These are phyloP conservation scores for Hippocampus zosterae DNA, from an alignment of 2,113 vertebrate genomes.

Conservation along the genomic window DNA sequence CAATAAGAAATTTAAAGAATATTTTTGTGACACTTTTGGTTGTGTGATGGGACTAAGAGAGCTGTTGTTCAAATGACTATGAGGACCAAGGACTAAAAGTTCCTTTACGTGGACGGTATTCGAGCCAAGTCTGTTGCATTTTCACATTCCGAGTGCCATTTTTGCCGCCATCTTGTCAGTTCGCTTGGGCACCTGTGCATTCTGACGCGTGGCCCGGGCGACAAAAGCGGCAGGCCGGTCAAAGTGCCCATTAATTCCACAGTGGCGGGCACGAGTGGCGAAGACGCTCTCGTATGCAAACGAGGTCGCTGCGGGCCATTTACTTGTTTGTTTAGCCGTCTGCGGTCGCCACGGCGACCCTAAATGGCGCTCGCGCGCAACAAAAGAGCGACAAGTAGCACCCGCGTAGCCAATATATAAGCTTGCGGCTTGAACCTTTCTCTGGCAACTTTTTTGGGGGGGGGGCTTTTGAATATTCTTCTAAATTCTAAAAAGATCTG, in stretches of 20 bases:
- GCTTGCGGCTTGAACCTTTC: neutral
- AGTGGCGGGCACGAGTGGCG: conserved; percentile 59
- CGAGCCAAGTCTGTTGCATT: too few species aligned
- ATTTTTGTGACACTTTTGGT: too few species aligned
- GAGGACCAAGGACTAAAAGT: too few species aligned
- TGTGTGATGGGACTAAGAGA: too few species aligned
- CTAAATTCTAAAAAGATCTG: neutral
- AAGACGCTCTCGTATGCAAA: conserved; percentile 77
- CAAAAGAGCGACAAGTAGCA: neutral
- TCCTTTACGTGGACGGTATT: too few species aligned
- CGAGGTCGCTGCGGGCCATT: conserved; percentile 71
- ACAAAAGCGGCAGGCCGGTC: conserved; percentile 46
- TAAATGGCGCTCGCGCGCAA: neutral
- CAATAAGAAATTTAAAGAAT: too few species aligned
- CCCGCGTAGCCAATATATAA: too few species aligned
- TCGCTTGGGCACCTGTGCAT: conserved; percentile 61
- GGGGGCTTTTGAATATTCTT: too few species aligned
- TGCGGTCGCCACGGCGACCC: conserved; percentile 75
- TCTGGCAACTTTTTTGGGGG: neutral
- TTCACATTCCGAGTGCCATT: neutral
- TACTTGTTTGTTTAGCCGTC: conserved; percentile 79
- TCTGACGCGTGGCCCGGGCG: conserved; percentile 37
- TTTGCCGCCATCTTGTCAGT: neutral
- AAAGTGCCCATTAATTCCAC: conserved; percentile 15
- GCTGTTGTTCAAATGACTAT: too few species aligned